A percentile compares a stretch with the other conserved stretches of the same genome.
phyloP scores from a whole-genome alignment of 2,113 vertebrate species.

The Semnornis frantzii region DNA sequence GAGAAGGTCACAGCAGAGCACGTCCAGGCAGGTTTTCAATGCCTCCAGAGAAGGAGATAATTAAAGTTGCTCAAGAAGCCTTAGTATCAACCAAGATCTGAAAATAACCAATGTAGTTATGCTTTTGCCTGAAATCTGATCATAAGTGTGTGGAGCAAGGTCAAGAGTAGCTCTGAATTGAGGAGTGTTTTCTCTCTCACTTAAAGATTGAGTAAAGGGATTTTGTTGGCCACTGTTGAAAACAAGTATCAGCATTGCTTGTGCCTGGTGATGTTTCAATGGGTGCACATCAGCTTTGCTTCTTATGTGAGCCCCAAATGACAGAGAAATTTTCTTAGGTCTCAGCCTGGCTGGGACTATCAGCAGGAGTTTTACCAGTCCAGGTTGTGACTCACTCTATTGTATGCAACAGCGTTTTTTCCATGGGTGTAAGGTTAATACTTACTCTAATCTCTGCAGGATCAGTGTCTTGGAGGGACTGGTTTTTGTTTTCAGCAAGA shows the following conservation, averaged over 20 bases:
- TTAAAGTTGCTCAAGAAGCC: neutral
- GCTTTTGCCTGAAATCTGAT: neutral
- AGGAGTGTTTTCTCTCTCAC: neutral
- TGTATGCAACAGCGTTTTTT: conserved; percentile 31
- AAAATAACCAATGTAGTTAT: neutral
- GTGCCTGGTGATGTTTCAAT: neutral
- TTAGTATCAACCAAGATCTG: neutral
- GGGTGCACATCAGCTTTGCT: neutral
- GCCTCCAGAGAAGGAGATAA: neutral
- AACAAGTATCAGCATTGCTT: neutral
- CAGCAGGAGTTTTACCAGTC: neutral
- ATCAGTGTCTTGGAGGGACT: conserved; percentile 37
- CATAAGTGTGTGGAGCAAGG: no score
- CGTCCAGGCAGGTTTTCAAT: no score
- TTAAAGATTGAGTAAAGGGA: neutral
- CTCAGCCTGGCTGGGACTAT: neutral
- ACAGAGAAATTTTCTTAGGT: neutral
- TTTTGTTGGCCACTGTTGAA: neutral
- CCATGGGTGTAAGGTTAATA: neutral
- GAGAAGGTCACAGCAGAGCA: no score
- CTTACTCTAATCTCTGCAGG: conserved; percentile 19
- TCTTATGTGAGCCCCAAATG: neutral
- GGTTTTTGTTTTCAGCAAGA: neutral
- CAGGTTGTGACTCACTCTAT: conserved; percentile 25
- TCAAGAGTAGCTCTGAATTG: no score